phyloP scores from a whole-genome alignment of 2,113 vertebrate genomes.

The Eidolon helvum region DNA sequence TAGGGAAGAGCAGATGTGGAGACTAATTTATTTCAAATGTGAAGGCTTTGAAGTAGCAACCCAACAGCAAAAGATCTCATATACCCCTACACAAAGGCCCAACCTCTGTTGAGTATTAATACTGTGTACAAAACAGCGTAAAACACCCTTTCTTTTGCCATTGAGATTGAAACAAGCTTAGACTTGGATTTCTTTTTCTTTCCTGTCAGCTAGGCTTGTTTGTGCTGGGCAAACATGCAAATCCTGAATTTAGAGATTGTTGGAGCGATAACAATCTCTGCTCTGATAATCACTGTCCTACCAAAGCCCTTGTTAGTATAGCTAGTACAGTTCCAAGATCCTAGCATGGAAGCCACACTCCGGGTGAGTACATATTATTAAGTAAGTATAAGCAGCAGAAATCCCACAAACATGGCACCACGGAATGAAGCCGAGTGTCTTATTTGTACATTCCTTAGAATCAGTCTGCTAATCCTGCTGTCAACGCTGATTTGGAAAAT shows the following conservation, averaged over 20 bases:
- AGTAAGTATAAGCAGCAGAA: neutral
- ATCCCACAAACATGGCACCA: neutral
- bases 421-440: neutral
- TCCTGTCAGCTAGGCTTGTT: neutral
- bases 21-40: neutral
- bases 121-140: neutral
- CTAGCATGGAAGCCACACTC: neutral
- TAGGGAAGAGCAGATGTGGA: neutral
- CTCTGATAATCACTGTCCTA: neutral
- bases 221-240: neutral
- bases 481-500: neutral
- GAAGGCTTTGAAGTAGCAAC: neutral
- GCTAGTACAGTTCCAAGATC: neutral
- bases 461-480: neutral
- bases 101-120: neutral
- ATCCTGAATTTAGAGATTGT: neutral
- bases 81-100: neutral
- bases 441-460: neutral
- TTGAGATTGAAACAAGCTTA: slow-evolving; percentile 38
- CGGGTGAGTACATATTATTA: neutral
- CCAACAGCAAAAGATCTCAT: neutral
- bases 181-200: neutral
- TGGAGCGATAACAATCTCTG: neutral
- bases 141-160: slow-evolving; percentile 20
- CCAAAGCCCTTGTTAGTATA: neutral